Conservation (phyloP, 2,888 invertebrate genomes). For the Dexiosoma caninum region DNA sequence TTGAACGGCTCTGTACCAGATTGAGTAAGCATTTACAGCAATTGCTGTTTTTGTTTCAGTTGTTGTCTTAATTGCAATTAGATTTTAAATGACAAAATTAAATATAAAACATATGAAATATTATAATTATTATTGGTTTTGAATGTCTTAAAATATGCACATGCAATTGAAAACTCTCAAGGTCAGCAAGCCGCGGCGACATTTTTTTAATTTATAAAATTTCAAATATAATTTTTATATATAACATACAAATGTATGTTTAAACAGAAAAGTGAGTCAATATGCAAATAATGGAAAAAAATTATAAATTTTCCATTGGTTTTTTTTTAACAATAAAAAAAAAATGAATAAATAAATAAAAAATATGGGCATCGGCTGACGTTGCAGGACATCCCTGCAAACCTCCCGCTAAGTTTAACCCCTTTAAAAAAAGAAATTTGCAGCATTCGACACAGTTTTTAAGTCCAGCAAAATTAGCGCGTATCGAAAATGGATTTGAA, state of each 20-base stretch:
- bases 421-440: too few species aligned
- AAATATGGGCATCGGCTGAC: too few species aligned
- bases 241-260: not conserved
- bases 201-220: too few species aligned
- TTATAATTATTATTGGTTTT: conserved; percentile 10
- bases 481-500: too few species aligned
- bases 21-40: not conserved
- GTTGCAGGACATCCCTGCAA: too few species aligned
- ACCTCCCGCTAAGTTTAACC: too few species aligned
- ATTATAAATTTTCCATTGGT: not conserved
- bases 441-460: too few species aligned
- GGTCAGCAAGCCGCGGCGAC: not conserved
- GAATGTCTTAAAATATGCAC: not conserved
- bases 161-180: not conserved
- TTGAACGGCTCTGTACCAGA: not conserved
- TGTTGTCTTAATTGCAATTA: not conserved
- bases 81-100: conserved; percentile 23
- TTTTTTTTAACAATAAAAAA: too few species aligned
- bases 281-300: not conserved
- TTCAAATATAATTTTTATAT: not conserved
- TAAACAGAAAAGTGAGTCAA: not conserved
- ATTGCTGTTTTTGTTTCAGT: not conserved
- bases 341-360: not conserved
- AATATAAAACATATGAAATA: conserved; percentile 12
- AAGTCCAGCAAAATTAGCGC: too few species aligned